A percentile compares a stretch with the other conserved stretches of the same genome.
These are phyloP conservation scores for Zenarchopterus dispar DNA, from an alignment of 2,797 vertebrate species.

Conservation along the genomic window DNA sequence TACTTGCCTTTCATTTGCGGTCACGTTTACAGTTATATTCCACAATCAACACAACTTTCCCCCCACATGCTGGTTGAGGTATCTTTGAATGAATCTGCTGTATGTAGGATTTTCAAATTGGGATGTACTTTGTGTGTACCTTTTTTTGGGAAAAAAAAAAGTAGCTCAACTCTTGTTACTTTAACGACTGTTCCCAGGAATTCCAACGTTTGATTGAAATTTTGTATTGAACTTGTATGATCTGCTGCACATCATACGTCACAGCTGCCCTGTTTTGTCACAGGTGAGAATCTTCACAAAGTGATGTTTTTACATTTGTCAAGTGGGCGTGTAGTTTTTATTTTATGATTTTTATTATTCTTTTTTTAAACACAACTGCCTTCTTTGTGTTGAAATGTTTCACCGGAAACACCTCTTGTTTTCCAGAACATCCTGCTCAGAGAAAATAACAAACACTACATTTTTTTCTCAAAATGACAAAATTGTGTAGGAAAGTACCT, in stretches of 20 bases:
- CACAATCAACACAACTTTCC: slow-evolving; percentile 29
- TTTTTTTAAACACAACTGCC: slow-evolving; percentile 8
- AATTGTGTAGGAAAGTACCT: not conserved
- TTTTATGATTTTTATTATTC: not conserved
- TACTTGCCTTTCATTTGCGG: slow-evolving; percentile 24
- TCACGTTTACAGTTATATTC: slow-evolving; percentile 24
- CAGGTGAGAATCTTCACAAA: no score
- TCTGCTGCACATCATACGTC: not conserved
- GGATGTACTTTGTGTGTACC: slow-evolving; percentile 62
- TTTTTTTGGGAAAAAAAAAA: slow-evolving; percentile 22
- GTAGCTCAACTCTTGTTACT: slow-evolving; percentile 28
- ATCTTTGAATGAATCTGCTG: slow-evolving; percentile 61
- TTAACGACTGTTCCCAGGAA: slow-evolving; percentile 12
- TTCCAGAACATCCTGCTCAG: not conserved
- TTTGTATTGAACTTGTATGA: slow-evolving; percentile 8
- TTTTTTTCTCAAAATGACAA: slow-evolving; percentile 8
- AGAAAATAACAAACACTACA: slow-evolving; percentile 3
- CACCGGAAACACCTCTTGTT: no score
- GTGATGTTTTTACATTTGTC: no score
- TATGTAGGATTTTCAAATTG: slow-evolving; percentile 46
- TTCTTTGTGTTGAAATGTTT: slow-evolving; percentile 2
- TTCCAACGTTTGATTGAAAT: slow-evolving; percentile 6
- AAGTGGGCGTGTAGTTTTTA: no score
- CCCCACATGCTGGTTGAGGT: slow-evolving; percentile 24
- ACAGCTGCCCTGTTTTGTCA: no score